Conservation (phyloP, 2,888 invertebrate genomes). For the Catonia carolina region DNA sequence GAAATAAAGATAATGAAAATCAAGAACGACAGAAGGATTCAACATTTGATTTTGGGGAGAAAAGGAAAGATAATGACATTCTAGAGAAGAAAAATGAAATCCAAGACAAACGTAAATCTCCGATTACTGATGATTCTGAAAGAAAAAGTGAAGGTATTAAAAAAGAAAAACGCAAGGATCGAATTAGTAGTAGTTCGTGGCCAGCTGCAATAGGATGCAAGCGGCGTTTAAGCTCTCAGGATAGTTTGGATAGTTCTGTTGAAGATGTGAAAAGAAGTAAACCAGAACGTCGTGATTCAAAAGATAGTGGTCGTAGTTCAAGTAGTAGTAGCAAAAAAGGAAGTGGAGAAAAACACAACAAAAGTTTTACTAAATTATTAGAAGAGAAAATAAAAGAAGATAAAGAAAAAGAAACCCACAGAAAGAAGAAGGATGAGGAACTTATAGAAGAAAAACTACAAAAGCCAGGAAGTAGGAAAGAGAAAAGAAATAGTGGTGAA, state of each 20-base stretch:
- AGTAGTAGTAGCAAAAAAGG: slow-evolving; percentile 35
- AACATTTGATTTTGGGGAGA: background rate
- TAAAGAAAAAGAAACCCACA: slow-evolving; percentile 45
- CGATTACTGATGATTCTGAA: slow-evolving; percentile 43
- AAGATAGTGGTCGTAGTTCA: slow-evolving; percentile 49
- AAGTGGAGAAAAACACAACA: slow-evolving; percentile 43
- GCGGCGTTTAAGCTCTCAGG: slow-evolving; percentile 72
- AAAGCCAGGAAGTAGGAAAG: slow-evolving; percentile 32
- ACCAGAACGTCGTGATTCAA: slow-evolving; percentile 59
- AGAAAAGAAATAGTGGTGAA: slow-evolving; percentile 37
- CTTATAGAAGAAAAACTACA: slow-evolving; percentile 25
- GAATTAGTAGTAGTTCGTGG: slow-evolving; percentile 49
- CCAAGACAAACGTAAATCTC: slow-evolving; percentile 35
- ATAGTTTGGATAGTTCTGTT: slow-evolving; percentile 51
- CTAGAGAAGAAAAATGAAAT: slow-evolving; percentile 38
- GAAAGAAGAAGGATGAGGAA: slow-evolving; percentile 33
- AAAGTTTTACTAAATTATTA: slow-evolving; percentile 51
- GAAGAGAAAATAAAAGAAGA: slow-evolving; percentile 56
- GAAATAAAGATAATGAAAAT: slow-evolving; percentile 30
- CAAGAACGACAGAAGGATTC: slow-evolving; percentile 30
- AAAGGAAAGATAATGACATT: slow-evolving; percentile 34
- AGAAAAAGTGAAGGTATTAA: slow-evolving; percentile 46
- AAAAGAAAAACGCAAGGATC: slow-evolving; percentile 51
- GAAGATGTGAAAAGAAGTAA: slow-evolving; percentile 54
- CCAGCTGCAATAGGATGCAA: slow-evolving; percentile 61